These are phyloP conservation scores for Anodontia alba DNA, from an alignment of 2,888 invertebrate genomes.

Conservation along the genomic window DNA sequence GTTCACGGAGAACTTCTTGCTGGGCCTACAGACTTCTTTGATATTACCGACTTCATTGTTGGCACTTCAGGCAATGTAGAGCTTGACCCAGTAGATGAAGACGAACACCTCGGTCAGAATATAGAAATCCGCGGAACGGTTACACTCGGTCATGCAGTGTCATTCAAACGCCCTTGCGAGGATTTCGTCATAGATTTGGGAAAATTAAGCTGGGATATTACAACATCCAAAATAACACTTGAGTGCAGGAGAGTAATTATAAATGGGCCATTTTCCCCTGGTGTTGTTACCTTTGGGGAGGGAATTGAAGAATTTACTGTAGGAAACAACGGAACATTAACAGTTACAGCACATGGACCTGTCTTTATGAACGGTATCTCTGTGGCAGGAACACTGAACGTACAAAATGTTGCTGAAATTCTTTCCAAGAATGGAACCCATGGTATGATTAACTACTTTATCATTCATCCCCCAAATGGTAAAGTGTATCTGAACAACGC, in stretches of 20 bases:
- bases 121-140: conserved; percentile 60
- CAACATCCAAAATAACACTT: conserved; percentile 42
- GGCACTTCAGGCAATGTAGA: conserved; percentile 51
- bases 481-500: conserved; percentile 58
- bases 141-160: conserved; percentile 53
- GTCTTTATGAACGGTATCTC: conserved; percentile 53
- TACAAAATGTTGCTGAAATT: conserved; percentile 62
- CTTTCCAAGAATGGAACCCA: conserved; percentile 50
- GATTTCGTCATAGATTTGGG: conserved; percentile 56
- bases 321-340: conserved; percentile 59
- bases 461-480: conserved; percentile 55
- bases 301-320: conserved; percentile 54
- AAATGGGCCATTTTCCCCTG: conserved; percentile 62
- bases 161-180: conserved; percentile 57
- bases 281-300: conserved; percentile 54
- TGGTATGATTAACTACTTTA: conserved; percentile 48
- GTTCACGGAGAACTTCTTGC: conserved; percentile 56
- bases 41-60: conserved; percentile 42
- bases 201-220: conserved; percentile 51
- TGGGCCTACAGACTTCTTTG: conserved; percentile 17
- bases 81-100: conserved; percentile 53
- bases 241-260: conserved; percentile 65
- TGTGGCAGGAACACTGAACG: conserved; percentile 59
- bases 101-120: conserved; percentile 57
- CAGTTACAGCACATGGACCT: conserved; percentile 56